phyloP scores from a whole-genome alignment of 2,113 vertebrate species.

The Ia io region DNA sequence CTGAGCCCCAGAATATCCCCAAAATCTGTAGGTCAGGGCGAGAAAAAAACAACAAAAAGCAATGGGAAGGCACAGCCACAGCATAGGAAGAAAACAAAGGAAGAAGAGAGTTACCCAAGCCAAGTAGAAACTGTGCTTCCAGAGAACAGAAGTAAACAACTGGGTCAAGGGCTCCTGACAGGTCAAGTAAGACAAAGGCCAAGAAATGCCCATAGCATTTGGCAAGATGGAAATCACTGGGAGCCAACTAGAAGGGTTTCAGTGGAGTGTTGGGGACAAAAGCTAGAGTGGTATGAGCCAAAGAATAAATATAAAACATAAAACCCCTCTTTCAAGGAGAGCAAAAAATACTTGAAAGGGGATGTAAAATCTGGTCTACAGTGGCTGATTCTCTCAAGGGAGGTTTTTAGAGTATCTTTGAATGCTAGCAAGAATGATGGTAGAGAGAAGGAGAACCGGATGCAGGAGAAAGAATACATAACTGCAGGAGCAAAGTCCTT shows the following conservation, averaged over 20 bases:
- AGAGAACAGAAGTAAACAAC: neutral
- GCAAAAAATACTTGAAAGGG: neutral
- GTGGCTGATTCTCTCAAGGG: neutral
- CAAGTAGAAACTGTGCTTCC: neutral
- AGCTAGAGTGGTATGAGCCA: neutral
- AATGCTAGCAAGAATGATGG: neutral
- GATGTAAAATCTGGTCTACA: neutral
- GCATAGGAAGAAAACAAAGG: neutral
- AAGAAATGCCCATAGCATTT: neutral
- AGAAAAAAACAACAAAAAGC: neutral
- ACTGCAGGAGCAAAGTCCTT: neutral
- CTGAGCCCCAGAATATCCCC: neutral
- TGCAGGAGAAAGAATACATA: neutral
- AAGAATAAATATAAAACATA: neutral
- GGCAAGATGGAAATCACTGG: neutral
- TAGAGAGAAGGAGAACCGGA: neutral
- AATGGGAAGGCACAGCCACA: neutral
- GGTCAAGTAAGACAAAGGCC: neutral
- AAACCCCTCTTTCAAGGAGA: neutral
- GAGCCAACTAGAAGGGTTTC: neutral
- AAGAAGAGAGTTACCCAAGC: neutral
- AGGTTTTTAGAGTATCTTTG: neutral
- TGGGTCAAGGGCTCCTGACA: neutral
- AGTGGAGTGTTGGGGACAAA: neutral
- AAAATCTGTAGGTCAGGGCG: neutral